Percentiles rank a stretch among this genome's conserved stretches.
Conservation (phyloP, 2,797 vertebrate species). For the Zalophus californianus region DNA sequence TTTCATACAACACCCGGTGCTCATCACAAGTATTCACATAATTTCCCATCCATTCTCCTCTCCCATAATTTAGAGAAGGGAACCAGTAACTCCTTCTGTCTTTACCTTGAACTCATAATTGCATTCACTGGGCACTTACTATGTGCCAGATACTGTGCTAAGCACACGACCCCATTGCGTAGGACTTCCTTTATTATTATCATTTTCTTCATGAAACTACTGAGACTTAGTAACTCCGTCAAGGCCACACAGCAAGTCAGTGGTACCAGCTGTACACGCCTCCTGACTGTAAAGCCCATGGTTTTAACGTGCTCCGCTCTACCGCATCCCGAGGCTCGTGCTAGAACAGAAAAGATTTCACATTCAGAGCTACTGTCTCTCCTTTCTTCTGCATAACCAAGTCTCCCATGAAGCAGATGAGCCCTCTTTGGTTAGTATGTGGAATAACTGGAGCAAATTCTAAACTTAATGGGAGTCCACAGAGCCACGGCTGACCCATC, state of each 20-base stretch:
- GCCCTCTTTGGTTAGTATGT: background rate
- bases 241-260: background rate
- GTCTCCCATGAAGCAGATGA: background rate
- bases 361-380: background rate
- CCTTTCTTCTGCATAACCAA: background rate
- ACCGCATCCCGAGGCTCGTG: background rate
- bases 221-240: background rate
- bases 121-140: background rate
- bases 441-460: background rate
- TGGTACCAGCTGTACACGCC: background rate
- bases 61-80: background rate
- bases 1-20: background rate
- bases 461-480: background rate
- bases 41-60: background rate
- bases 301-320: background rate
- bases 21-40: background rate
- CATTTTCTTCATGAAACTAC: constrained; percentile 12
- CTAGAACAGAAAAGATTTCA: background rate
- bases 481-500: background rate
- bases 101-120: background rate
- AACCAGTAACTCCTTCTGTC: background rate
- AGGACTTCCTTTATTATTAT: background rate
- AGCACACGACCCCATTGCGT: background rate
- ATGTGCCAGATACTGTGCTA: background rate
- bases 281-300: background rate